phyloP scores from a whole-genome alignment of 2,113 vertebrate species.

The Ahaetulla prasina region DNA sequence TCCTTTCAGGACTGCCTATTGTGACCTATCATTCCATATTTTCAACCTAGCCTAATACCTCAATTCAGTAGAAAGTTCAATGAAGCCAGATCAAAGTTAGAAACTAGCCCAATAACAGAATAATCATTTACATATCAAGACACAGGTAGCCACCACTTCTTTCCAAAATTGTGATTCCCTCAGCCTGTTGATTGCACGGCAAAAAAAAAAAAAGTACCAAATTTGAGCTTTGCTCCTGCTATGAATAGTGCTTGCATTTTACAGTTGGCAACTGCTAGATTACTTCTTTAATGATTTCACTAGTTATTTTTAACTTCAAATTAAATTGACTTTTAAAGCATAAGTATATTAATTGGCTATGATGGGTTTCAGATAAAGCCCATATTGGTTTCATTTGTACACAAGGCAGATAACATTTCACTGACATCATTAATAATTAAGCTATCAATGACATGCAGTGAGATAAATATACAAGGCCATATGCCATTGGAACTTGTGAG shows the following conservation, averaged over 20 bases:
- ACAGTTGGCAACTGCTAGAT: not conserved
- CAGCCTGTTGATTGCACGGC: not conserved
- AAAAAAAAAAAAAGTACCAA: not conserved
- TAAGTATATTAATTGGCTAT: not conserved
- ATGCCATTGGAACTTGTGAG: not conserved
- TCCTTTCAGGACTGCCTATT: not conserved
- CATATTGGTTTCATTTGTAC: slow-evolving; percentile 48
- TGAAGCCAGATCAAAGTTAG: not conserved
- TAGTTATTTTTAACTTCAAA: not conserved
- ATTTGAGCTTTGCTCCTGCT: not conserved
- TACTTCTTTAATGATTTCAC: not conserved
- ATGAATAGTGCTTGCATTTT: not conserved
- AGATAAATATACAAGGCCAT: slow-evolving; percentile 51
- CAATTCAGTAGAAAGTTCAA: not conserved
- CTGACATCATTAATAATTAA: slow-evolving; percentile 73
- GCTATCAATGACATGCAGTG: slow-evolving; percentile 37
- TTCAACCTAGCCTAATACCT: not conserved
- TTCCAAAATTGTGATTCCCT: not conserved
- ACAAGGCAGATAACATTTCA: slow-evolving; percentile 57
- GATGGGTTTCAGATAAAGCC: not conserved
- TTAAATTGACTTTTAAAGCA: not conserved
- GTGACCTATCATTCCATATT: not conserved
- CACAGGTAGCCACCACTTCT: not conserved
- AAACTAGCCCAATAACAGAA: not conserved
- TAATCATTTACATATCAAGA: not conserved